Base-by-base conservation (phyloP, 2,888 invertebrate species). In the Pachliopta kotzebuea region DNA sequence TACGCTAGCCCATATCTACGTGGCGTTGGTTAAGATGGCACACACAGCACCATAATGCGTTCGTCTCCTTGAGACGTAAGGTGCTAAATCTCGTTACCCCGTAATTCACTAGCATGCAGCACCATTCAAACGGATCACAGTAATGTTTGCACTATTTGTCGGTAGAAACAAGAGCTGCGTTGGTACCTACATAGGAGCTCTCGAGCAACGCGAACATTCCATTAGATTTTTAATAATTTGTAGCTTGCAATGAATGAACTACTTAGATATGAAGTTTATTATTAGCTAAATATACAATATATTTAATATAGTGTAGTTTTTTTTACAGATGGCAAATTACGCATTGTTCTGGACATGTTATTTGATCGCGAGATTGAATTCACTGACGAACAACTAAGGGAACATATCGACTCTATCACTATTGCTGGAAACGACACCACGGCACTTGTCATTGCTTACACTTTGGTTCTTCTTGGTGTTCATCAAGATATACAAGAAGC, bases 401-500 rank as follows among this genome's bases (percentile, higher is more conserved):
- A 94, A 69, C 93, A 94, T 78, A 93, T 94, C 7, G 92, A 93
- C 72, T 93, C 93, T 0, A 93, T 94, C 74, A 92, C 94, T 66
- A 90, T 93, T 42, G 94, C 93, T 21, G 93, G 93, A 63, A 90
- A 92, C 71, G 90, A 93, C 71, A 93, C 92, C 52, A 92, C 92
- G 0, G 86, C 92, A 0, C 80, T 90, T 0, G 90, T 88, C 54
- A 88, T 90, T 57, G 83, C 90, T 1, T 92, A 90, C 74, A 84
- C 88, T 1, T 74, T 92, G 24, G 83, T 90, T 42, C 78, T 92
- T 45, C 79, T 93, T 1, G 92, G 92, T 2, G 80, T 79, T 14
- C 82, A 92, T 69, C 84, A 82, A 54, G 81, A 89, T 45, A 82
- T 67, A 17, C 88, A 88, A 64, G 79, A 85, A 21, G 83, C 71